These are phyloP conservation scores for Tiphia femorata DNA, from an alignment of 2,888 invertebrate species.

Conservation along the genomic window DNA sequence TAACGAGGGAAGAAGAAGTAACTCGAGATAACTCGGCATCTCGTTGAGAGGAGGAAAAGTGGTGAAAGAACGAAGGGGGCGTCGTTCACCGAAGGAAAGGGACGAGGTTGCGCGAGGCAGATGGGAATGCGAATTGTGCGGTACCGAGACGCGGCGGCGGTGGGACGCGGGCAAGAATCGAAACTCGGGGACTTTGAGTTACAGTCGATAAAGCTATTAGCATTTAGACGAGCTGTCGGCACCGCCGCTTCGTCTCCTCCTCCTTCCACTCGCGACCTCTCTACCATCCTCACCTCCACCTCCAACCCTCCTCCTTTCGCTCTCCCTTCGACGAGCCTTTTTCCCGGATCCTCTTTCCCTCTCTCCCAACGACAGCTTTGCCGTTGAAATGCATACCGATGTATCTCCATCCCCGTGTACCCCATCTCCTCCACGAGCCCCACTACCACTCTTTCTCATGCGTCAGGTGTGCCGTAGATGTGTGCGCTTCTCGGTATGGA, in stretches of 20 bases:
- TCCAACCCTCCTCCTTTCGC: conserved; percentile 29
- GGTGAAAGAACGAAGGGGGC: background rate
- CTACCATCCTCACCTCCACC: too few relatives aligned
- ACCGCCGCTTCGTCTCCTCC: conserved; percentile 32
- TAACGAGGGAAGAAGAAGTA: conserved; percentile 36
- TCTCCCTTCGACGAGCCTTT: conserved; percentile 20
- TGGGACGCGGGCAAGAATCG: conserved; percentile 52
- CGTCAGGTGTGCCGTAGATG: too few relatives aligned
- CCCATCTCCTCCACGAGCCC: conserved; percentile 13
- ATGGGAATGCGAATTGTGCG: background rate
- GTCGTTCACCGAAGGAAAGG: conserved; percentile 1
- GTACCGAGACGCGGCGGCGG: background rate
- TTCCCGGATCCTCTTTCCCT: conserved; percentile 23
- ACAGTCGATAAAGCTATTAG: conserved; percentile 68
- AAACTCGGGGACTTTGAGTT: conserved; percentile 61
- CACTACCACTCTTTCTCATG: too few relatives aligned
- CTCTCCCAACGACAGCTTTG: conserved; percentile 41
- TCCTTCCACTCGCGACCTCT: conserved; percentile 10
- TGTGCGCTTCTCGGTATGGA: too few relatives aligned
- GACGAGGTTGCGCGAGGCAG: conserved; percentile 9
- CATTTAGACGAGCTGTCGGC: conserved; percentile 69
- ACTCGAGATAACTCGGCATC: too few relatives aligned
- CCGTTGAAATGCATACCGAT: conserved; percentile 65
- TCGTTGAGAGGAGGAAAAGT: background rate
- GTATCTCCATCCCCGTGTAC: conserved; percentile 45